Evolutionary conservation across 2,888 invertebrate genomes (phyloP).

Genomic region (Mythimna pallens): DNA sequence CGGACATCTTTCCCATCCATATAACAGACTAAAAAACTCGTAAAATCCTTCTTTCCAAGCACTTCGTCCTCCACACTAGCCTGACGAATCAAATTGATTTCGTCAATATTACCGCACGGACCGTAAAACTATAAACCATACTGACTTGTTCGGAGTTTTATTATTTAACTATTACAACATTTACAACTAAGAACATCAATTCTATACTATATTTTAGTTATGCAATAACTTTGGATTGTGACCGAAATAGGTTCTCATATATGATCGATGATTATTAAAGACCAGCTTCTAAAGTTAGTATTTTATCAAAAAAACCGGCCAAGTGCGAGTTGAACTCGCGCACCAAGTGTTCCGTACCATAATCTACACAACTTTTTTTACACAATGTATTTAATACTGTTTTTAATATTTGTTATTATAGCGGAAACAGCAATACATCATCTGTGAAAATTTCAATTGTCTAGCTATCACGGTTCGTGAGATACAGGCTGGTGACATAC

Average conservation of each 20-base stretch:
- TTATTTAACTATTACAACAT: conserved; percentile 38
- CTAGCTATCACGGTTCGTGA: too few species aligned
- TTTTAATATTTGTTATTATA: too few species aligned
- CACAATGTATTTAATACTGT: too few species aligned
- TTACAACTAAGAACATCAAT: conserved; percentile 34
- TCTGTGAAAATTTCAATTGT: too few species aligned
- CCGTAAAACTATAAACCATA: conserved; percentile 47
- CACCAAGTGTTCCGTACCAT: too few species aligned
- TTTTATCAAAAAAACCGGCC: too few species aligned
- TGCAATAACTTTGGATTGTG: conserved; percentile 7
- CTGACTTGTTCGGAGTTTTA: conserved; percentile 47
- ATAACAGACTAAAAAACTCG: background rate
- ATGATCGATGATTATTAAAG: background rate
- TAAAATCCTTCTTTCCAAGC: conserved; percentile 16
- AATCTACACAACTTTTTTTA: too few species aligned
- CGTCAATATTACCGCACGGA: conserved; percentile 36
- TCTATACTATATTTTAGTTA: conserved; percentile 8
- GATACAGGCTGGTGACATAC: too few species aligned
- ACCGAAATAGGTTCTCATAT: background rate
- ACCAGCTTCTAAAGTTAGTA: background rate
- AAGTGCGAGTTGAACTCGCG: too few species aligned
- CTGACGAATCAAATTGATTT: conserved; percentile 59
- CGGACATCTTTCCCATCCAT: background rate
- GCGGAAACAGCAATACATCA: too few species aligned
- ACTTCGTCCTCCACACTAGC: conserved; percentile 22